Evolutionary conservation across 2,888 invertebrate species (phyloP), one percentile per base, ranked within the genome.

Genomic region (Lithophane leautieri): DNA sequence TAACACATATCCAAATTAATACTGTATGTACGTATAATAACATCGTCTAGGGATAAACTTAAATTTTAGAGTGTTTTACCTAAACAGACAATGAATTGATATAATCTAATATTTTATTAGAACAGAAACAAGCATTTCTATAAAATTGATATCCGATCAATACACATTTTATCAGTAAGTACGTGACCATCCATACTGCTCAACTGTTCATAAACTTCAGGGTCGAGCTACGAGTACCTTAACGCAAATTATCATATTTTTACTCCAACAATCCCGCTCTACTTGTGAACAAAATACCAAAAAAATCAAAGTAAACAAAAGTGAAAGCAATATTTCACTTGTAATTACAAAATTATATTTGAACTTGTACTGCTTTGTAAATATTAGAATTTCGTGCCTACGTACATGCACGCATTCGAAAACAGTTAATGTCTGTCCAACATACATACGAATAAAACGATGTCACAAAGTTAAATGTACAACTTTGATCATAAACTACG

Each of bases 401-500:
- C 19, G 56, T 68, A 58, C 66, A 42, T 67, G 60, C 58, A 70
- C 69, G 54, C 44, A 82, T 80, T 82, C 52, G 28, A 67, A 70
- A 65, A 63, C 69, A 73, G 73, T 83, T 79, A 70, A 79, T 62
- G 70, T 82, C 75, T 47, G 22, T 78, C 78, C 79, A 65, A 80
- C 75, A 62, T 63, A 80, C 73, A 62, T 63, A 65, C 68, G 50
- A 73, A 72, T 50, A 77, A 78, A 78, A 78, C 76, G 63, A 78
- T 81, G 79, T 85, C 79, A 76, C 80, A 73, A 73, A 73, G 73
- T 78, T 80, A 71, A 82, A 78, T 68, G 50, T 65, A 73, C 52
- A 77, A 82, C 70, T 82, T 85, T 71, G 61, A 78, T 71, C 73
- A 77, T 71, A 73, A 71, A 78, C 68, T 82, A 71, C 34, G 61